Base-by-base conservation (phyloP, 2,113 vertebrate genomes). In the Lipophrys pholis region DNA sequence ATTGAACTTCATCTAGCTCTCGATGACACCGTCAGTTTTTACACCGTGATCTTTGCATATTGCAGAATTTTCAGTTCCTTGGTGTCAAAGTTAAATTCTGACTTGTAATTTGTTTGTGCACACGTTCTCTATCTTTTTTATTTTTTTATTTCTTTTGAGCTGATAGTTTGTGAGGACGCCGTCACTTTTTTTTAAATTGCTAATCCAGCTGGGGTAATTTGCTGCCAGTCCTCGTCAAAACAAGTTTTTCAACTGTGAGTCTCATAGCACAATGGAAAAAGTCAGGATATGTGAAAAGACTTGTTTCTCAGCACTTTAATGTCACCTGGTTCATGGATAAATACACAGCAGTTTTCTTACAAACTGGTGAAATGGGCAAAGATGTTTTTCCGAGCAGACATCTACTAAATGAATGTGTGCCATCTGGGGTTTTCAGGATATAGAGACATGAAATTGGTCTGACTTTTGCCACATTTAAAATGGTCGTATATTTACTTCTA, bases 381-480 rank as follows among this genome's bases (percentile, higher is more conserved):
- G 7, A 69, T 54, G 10, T 64, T 61, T 76, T 76, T 46, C 46
- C 41, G 38, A 42, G 73, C 38, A 58, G 68, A 53, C 40, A 7
- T 63, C 17, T 38, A 64, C 63, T 63, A 58, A 49, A n/a, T 45
- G n/a, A 9, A 72, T 5, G 35, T 53, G 41, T 38, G 5, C 40
- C 7, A 16, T 50, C 51, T 15, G 43, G 21, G 51, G 2, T 30
- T 75, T 48, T 54, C 4, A 39, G 50, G 42, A 70, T 58, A 14
- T 43, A 61, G 61, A 1, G 45, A 62, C 30, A 38, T 76, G 3
- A 58, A 67, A 51, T 0, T 81, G 14, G 67, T 9, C 56, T 67
- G 21, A 30, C 21, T 30, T 30, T 30, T 30, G 2, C 45, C 11
- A 4, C 55, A 56, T n/a, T 55, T 62, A 51, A 0, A 56, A 50